Base-by-base conservation (phyloP, 2,113 vertebrate species). In the Leptobrachium ailaonicum region DNA sequence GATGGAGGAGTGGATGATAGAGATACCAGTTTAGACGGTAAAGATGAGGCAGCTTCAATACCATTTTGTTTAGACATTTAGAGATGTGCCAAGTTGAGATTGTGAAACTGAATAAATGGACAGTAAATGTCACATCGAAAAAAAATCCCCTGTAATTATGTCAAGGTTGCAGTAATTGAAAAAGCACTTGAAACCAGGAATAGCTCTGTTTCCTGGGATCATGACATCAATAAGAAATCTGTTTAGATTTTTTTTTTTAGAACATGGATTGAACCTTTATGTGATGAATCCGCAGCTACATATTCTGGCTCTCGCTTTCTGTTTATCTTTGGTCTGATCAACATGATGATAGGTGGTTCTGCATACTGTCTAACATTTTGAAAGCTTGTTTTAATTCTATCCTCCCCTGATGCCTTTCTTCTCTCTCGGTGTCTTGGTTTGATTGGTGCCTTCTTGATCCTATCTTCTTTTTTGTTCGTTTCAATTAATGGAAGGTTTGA, bases 361-460 rank as follows among this genome's bases (percentile, higher is more conserved):
- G 78, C 71, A n/a, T 64, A 74, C 63, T 80, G 78, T 80, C 71
- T 80, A 44, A 40, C 32, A 53, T 80, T 71, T n/a, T 80, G 78
- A 80, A 80, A 54, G 78, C 71, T 80, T 80, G 78, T 80, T 80
- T 80, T 80, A 66, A 58, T 80, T 80, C 64, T 43, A 67, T 56
- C 50, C 71, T 74, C 63, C 62, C 78, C 42, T 80, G 47, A 75
- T 80, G 64, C 79, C 42, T 62, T 47, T 56, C 40, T 67, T 6
- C 10, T 50, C 63, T 67, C 62, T 66, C 70, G 44, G 62, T 74
- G 71, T 74, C 45, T 80, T 11, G 40, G 40, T 80, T 74, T 74
- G 63, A 80, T 80, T 74, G 71, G 71, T 80, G 62, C 78, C 71
- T 60, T 80, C 62, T 68, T 80, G 79, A 80, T 80, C 71, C 79